Conservation (phyloP, 2,888 invertebrate genomes). For the Blastobasis lacticolella region DNA sequence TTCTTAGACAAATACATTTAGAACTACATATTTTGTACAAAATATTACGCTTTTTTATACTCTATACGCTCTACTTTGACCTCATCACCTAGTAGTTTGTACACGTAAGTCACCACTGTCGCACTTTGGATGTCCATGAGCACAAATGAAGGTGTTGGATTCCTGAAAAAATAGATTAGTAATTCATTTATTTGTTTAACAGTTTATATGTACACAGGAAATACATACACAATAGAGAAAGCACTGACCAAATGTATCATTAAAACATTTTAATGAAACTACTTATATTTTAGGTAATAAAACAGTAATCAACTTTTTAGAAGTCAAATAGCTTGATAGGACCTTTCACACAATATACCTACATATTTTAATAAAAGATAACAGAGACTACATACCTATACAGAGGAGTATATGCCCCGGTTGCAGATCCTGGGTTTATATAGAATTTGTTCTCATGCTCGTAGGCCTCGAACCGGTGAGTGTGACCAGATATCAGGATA, state of each 20-base stretch:
- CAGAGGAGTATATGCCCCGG: slow-evolving; percentile 96
- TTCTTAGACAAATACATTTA: too few species aligned
- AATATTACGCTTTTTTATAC: slow-evolving; percentile 88
- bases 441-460: slow-evolving; percentile 99
- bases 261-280: neutral
- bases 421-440: slow-evolving; percentile 99
- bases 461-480: slow-evolving; percentile 98
- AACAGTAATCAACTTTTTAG: neutral
- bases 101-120: slow-evolving; percentile 98
- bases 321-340: neutral
- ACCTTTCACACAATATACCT: neutral
- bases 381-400: slow-evolving; percentile 77
- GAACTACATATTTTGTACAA: too few species aligned
- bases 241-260: neutral
- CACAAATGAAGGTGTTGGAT: slow-evolving; percentile 96
- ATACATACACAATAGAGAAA: neutral
- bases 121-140: slow-evolving; percentile 99
- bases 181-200: neutral
- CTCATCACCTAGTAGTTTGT: slow-evolving; percentile 96
- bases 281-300: neutral
- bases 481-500: slow-evolving; percentile 98
- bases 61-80: slow-evolving; percentile 99
- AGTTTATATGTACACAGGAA: neutral
- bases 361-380: neutral
- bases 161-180: slow-evolving; percentile 71